These are phyloP conservation scores for Perizoma affinitatum DNA, from an alignment of 2,888 invertebrate genomes.

Conservation along the genomic window DNA sequence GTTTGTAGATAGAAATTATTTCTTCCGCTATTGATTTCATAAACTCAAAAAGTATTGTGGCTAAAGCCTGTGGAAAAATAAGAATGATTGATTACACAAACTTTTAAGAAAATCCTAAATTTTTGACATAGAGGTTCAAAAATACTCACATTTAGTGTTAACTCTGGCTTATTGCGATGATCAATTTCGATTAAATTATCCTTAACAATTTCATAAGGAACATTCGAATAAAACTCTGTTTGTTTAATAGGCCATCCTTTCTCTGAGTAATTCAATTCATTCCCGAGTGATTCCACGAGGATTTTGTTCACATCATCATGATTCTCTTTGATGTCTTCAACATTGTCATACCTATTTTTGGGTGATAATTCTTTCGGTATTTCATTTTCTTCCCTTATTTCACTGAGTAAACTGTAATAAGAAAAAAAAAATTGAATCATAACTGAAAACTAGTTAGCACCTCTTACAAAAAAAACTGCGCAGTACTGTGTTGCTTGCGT, in stretches of 20 bases:
- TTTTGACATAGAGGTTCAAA: neutral
- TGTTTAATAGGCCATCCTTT: neutral
- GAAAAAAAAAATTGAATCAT: neutral
- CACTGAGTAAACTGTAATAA: slow-evolving; percentile 6
- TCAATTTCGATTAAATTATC: slow-evolving; percentile 17
- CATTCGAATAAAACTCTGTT: slow-evolving; percentile 3
- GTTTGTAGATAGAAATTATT: slow-evolving; percentile 15
- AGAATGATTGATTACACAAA: neutral
- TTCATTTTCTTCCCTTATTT: slow-evolving; percentile 12
- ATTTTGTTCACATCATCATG: neutral
- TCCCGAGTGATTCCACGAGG: neutral
- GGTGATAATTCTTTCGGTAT: slow-evolving; percentile 1
- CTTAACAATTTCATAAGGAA: slow-evolving; percentile 8
- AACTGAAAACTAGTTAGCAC: too few species aligned
- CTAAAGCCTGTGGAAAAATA: slow-evolving; percentile 12
- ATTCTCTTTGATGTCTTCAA: neutral
- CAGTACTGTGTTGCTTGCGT: too few species aligned
- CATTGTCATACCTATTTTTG: neutral
- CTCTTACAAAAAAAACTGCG: too few species aligned
- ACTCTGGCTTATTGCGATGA: slow-evolving; percentile 12
- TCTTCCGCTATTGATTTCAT: slow-evolving; percentile 17
- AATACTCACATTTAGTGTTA: slow-evolving; percentile 20
- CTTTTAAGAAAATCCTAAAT: neutral
- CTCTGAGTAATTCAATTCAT: neutral
- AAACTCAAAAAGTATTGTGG: slow-evolving; percentile 17